Conservation (phyloP, 2,113 vertebrate genomes). For the Drymodes brunneopygia region DNA sequence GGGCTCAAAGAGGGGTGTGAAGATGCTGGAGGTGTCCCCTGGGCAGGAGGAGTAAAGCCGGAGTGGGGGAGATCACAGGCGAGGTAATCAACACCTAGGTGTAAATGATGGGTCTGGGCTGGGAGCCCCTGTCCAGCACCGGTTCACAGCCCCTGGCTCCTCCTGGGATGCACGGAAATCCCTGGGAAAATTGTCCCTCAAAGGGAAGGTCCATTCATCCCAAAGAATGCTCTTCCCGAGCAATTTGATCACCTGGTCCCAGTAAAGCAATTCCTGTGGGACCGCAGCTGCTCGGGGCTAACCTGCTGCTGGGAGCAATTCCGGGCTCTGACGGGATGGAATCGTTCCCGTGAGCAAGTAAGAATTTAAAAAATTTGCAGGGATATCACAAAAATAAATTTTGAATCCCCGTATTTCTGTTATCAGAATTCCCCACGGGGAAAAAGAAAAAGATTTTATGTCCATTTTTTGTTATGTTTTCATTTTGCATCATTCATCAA, state of each 20-base stretch:
- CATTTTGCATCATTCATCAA: accelerated
- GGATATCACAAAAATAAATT: background rate
- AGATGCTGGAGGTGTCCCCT: background rate
- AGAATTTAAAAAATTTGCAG: background rate
- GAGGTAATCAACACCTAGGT: conserved; percentile 17
- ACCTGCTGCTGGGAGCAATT: background rate
- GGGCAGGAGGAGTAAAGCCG: background rate
- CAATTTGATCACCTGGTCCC: background rate
- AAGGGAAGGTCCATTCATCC: background rate
- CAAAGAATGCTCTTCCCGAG: background rate
- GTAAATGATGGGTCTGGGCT: background rate
- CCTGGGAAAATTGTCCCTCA: background rate
- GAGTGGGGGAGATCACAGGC: background rate
- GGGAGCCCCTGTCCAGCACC: background rate
- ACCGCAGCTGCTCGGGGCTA: background rate
- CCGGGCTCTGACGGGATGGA: accelerated
- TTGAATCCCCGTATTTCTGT: accelerated
- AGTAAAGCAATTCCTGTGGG: background rate
- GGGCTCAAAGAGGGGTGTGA: background rate
- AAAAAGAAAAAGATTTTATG: background rate
- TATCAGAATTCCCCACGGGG: accelerated
- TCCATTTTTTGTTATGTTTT: accelerated
- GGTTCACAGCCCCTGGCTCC: background rate
- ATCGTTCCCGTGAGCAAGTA: accelerated
- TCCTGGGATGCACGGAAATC: background rate